Evolutionary conservation across 92 coral and sea anemone genomes (phyloP), one percentile per base, ranked within the genome.

Genomic region (Palythoa caribaeorum): DNA sequence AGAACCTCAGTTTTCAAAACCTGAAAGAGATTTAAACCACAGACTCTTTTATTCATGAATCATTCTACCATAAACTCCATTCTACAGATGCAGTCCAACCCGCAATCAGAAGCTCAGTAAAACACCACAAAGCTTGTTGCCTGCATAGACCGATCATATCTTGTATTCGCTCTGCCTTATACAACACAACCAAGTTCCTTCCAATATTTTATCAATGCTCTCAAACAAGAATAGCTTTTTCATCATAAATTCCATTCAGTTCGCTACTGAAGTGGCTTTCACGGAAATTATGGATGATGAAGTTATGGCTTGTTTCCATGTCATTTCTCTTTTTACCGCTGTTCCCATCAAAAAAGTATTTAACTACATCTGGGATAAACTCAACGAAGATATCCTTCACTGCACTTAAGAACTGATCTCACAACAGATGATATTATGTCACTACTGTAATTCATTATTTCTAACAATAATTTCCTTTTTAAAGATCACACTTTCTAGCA

Each of bases 271-370:
- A 84, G 79, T 91, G 12, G 39, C 79, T 3, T 51, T 40, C n/a
- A 55, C 73, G 7, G 75, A 17, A 15, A 84, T 83, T 52, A 13
- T 16, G 8, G 89, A 88, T 3, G 86, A 91, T 68, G 91, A 88
- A 81, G 53, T 71, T 9, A 91, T 91, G 91, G 79, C 83, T 20
- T 91, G 91, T 20, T 88, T 88, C n/a, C 89, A 91, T 38, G 90
- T 91, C 9, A 36, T 78, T 12, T 88, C 92, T 6, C 81, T 28
- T 28, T 88, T 91, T 44, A 91, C 94, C 17, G 72, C 79, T 57
- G 79, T 88, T 35, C 94, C 91, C 0, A 66, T 91, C 48, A 59
- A 86, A 87, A 66, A 66, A 66, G 90, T 87, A 11, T 88, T 88
- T 35, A 28, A 28, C 28, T 84, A 84, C 20, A 89, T 89, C 54